Evolutionary conservation across 2,888 invertebrate genomes (phyloP).

Genomic region (Resseliella maxima): DNA sequence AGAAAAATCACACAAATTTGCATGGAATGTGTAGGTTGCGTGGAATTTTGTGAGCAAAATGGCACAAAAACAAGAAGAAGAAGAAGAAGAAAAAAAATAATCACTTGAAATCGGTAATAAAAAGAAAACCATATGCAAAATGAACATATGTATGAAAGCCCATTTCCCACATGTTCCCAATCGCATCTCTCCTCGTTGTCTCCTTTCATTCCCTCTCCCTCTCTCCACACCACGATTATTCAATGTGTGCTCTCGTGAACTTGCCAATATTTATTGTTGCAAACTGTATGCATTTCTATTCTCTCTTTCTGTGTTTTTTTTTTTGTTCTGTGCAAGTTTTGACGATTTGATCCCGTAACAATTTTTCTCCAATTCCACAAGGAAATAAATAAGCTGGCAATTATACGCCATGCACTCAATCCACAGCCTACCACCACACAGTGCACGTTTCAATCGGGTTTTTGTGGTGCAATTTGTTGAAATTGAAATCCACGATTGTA

Average conservation of each 20-base stretch:
- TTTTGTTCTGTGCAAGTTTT: neutral
- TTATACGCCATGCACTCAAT: slow-evolving; percentile 26
- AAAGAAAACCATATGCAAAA: neutral
- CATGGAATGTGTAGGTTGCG: slow-evolving; percentile 44
- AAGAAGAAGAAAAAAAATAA: neutral
- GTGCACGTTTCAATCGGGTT: neutral
- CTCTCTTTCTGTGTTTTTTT: neutral
- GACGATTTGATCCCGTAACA: slow-evolving; percentile 46
- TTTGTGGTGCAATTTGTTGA: slow-evolving; percentile 42
- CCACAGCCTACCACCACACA: neutral
- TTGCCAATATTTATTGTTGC: slow-evolving; percentile 25
- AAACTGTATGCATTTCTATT: slow-evolving; percentile 28
- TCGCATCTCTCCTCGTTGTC: neutral
- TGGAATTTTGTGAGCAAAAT: neutral
- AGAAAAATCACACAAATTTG: neutral
- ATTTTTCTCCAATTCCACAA: slow-evolving; percentile 49
- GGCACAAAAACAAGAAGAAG: neutral
- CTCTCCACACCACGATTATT: too few relatives aligned
- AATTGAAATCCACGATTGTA: too few relatives aligned
- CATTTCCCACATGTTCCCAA: slow-evolving; percentile 12
- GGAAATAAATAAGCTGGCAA: slow-evolving; percentile 49
- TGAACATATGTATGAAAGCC: neutral
- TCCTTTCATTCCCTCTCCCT: neutral
- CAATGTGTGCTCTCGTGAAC: slow-evolving; percentile 5
- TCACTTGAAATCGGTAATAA: neutral